Conservation (phyloP, 1,140 invertebrate species). For the Agrilus planipennis region DNA sequence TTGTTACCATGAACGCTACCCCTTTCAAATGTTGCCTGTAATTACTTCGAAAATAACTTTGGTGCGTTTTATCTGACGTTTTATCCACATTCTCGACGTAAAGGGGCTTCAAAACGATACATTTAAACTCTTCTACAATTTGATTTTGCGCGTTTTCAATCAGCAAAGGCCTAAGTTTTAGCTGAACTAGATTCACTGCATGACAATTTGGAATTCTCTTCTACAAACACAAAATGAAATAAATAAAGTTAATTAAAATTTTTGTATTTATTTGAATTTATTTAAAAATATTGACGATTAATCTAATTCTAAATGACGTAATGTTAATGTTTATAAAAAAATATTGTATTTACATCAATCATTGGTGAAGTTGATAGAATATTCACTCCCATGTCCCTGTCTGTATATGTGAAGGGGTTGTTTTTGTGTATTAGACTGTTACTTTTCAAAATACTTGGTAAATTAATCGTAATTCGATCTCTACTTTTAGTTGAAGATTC, state of each 20-base stretch:
- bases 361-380: conserved; percentile 28
- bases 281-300: background rate
- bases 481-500: conserved; percentile 18
- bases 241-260: background rate
- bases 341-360: no score
- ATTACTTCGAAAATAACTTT: conserved; percentile 18
- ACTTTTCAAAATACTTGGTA: conserved; percentile 29
- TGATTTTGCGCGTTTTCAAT: conserved; percentile 26
- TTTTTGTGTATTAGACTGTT: conserved; percentile 31
- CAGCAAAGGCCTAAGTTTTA: conserved; percentile 30
- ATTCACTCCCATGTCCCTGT: conserved; percentile 29
- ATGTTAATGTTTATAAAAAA: no score
- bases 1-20: conserved; percentile 36
- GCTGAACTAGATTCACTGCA: conserved; percentile 32
- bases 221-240: conserved; percentile 10
- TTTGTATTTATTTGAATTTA: background rate
- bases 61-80: conserved; percentile 7
- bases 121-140: conserved; percentile 32
- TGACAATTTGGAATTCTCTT: conserved; percentile 17
- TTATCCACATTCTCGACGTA: conserved; percentile 27
- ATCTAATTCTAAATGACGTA: background rate
- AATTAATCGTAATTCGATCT: conserved; percentile 25
- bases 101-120: conserved; percentile 28
- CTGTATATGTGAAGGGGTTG: conserved; percentile 30
- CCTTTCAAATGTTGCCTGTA: conserved; percentile 22